Evolutionary conservation across 2,113 vertebrate species (phyloP).

Genomic region (Embiotoca jacksoni): DNA sequence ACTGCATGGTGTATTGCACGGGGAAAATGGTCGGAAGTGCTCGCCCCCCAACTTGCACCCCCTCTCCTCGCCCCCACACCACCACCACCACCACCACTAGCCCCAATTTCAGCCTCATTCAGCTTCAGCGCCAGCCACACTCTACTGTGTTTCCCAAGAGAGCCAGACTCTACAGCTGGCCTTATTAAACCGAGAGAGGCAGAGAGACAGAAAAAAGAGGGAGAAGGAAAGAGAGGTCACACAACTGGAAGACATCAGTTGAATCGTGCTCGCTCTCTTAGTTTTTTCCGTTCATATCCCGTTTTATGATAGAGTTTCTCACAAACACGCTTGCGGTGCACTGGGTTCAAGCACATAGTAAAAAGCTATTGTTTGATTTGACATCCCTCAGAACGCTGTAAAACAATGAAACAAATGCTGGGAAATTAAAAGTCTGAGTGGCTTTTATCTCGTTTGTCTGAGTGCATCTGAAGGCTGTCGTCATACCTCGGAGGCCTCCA

Average conservation of each 20-base stretch:
- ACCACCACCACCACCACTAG: slow-evolving; percentile 60
- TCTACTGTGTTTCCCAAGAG: slow-evolving; percentile 78
- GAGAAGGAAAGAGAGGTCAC: slow-evolving; percentile 81
- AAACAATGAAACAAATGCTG: slow-evolving; percentile 77
- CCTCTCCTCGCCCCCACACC: neutral
- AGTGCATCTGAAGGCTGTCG: slow-evolving; percentile 73
- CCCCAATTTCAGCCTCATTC: slow-evolving; percentile 75
- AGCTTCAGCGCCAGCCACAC: slow-evolving; percentile 80
- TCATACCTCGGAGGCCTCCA: slow-evolving; percentile 57
- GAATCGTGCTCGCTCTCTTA: slow-evolving; percentile 73
- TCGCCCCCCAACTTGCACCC: slow-evolving; percentile 68
- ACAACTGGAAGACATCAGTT: slow-evolving; percentile 85
- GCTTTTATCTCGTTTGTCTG: slow-evolving; percentile 79
- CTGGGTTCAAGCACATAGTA: slow-evolving; percentile 80
- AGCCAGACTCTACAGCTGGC: slow-evolving; percentile 82
- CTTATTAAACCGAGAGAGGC: slow-evolving; percentile 80
- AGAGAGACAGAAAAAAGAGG: slow-evolving; percentile 78
- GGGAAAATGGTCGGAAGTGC: slow-evolving; percentile 80
- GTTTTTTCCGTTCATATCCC: slow-evolving; percentile 83
- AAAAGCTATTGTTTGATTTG: slow-evolving; percentile 82
- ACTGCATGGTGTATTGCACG: slow-evolving; percentile 70
- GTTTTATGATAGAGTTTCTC: slow-evolving; percentile 84
- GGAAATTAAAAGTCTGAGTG: slow-evolving; percentile 77
- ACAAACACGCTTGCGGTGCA: slow-evolving; percentile 80
- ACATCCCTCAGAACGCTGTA: slow-evolving; percentile 74